phyloP scores from a whole-genome alignment of 1,140 invertebrate genomes.

The Hylyphantes graminicola region DNA sequence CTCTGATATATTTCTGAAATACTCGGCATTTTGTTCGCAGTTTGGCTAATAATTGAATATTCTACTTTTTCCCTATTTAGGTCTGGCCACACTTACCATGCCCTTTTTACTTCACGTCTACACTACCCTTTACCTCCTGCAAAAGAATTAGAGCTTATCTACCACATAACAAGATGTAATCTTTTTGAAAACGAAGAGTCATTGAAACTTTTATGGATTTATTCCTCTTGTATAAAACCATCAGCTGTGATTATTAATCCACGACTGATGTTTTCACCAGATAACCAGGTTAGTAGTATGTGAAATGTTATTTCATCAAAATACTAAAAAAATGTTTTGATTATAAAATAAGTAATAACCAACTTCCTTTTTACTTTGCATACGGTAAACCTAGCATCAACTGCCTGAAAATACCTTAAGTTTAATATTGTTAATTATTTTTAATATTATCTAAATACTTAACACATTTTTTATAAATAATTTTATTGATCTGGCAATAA shows the following conservation, averaged over 20 bases:
- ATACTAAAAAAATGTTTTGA: not conserved
- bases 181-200: conserved; percentile 17
- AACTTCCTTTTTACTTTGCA: not conserved
- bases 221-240: not conserved
- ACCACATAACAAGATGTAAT: conserved; percentile 12
- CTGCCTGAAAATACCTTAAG: not conserved
- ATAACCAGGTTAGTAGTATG: conserved; percentile 1
- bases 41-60: too few species aligned
- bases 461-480: too few species aligned
- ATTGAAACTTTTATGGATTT: not conserved
- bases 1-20: too few species aligned
- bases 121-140: not conserved
- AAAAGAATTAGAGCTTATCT: conserved; percentile 16
- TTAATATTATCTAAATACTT: too few species aligned
- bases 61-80: not conserved
- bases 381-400: not conserved
- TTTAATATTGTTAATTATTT: not conserved
- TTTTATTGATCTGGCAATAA: too few species aligned
- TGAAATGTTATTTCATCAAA: not conserved
- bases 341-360: not conserved
- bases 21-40: too few species aligned
- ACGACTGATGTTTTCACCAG: not conserved
- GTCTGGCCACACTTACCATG: conserved; percentile 11
- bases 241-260: not conserved
- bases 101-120: conserved; percentile 7